Evolutionary conservation across 2,113 vertebrate species (phyloP).

Genomic region (Sialia sialis): DNA sequence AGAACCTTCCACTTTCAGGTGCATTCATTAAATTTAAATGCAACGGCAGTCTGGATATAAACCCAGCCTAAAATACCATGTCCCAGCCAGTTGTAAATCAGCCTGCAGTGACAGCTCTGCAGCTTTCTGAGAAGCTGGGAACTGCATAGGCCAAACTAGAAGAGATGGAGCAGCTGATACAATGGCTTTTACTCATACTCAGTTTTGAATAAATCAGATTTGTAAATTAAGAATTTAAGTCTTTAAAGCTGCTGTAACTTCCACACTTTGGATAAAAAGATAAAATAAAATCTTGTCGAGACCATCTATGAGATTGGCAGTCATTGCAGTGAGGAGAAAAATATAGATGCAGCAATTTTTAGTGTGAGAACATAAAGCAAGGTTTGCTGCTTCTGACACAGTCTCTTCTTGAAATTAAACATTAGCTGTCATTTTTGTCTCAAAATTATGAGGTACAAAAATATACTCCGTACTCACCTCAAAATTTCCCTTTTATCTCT

Average conservation of each 20-base stretch:
- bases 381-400: neutral
- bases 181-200: neutral
- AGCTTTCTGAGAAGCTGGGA: neutral
- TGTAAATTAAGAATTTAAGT: neutral
- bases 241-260: neutral
- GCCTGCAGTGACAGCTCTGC: neutral
- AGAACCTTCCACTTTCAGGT: neutral
- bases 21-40: neutral
- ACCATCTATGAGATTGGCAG: neutral
- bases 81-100: neutral
- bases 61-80: neutral
- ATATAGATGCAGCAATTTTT: neutral
- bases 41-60: neutral
- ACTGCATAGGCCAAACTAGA: neutral
- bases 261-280: neutral
- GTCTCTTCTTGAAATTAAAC: conserved; percentile 12
- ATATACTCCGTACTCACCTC: neutral
- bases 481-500: neutral
- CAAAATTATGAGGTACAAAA: neutral
- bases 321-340: neutral
- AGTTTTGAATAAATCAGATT: neutral
- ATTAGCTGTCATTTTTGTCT: neutral
- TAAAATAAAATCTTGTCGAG: neutral
- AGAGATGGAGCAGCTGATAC: neutral
- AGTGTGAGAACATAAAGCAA: neutral